These are phyloP conservation scores for Netelia melanura DNA, from an alignment of 2,888 invertebrate genomes.

Conservation along the genomic window DNA sequence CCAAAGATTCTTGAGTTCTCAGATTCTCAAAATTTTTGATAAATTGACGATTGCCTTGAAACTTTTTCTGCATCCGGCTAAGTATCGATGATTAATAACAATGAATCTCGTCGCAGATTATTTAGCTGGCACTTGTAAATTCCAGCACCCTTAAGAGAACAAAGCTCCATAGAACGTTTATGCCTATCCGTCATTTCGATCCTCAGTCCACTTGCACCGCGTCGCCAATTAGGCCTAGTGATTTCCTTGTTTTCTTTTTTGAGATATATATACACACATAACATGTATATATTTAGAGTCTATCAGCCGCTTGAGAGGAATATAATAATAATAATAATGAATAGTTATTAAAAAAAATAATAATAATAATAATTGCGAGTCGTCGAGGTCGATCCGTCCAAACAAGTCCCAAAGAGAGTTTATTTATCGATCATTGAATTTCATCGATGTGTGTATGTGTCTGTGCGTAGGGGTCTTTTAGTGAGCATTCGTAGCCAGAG, in stretches of 20 bases:
- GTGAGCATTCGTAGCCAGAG: not conserved
- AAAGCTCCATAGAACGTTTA: conserved; percentile 6
- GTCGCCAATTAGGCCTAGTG: conserved; percentile 84
- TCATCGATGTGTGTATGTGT: conserved; percentile 47
- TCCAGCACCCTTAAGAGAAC: not conserved
- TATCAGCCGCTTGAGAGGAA: conserved; percentile 79
- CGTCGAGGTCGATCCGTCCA: conserved; percentile 69
- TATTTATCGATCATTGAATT: conserved; percentile 65
- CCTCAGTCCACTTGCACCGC: conserved; percentile 73
- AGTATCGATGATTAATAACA: conserved; percentile 1
- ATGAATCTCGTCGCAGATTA: not conserved
- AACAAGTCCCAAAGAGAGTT: conserved; percentile 46
- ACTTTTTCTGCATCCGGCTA: not conserved
- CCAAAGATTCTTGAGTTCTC: conserved; percentile 1
- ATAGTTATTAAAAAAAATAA: conserved; percentile 3
- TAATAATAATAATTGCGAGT: conserved; percentile 60
- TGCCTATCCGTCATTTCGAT: conserved; percentile 9
- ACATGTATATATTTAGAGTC: conserved; percentile 81
- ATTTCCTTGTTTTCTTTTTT: conserved; percentile 78
- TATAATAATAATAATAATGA: conserved; percentile 61
- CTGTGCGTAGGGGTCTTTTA: conserved; percentile 14
- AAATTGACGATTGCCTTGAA: not conserved
- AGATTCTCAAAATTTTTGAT: not conserved
- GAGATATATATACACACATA: conserved; percentile 74
- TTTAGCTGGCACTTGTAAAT: not conserved